Evolutionary conservation across 2,888 invertebrate genomes (phyloP).

Genomic region (Drosophila fulvimacula): DNA sequence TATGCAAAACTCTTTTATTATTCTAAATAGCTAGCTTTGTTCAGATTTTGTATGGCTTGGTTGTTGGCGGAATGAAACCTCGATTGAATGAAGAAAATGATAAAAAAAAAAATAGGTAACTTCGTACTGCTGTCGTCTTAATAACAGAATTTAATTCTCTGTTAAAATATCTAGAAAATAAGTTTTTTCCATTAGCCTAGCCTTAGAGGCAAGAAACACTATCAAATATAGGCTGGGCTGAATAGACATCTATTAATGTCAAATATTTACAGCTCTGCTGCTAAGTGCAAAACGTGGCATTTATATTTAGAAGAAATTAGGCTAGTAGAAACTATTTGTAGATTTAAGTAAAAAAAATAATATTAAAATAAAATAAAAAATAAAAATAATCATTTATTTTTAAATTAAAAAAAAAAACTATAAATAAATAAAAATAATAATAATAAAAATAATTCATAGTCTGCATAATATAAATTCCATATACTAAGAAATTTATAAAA

Average conservation of each 20-base stretch:
- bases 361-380: not conserved
- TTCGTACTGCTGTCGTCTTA: not conserved
- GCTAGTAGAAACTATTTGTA: not conserved
- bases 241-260: not conserved
- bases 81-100: not conserved
- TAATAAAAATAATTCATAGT: no score
- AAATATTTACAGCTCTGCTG: not conserved
- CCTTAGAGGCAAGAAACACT: not conserved
- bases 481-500: not conserved
- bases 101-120: no score
- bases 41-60: not conserved
- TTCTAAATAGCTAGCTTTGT: not conserved
- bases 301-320: not conserved
- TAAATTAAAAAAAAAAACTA: not conserved
- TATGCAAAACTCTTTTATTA: not conserved
- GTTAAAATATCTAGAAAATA: not conserved
- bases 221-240: not conserved
- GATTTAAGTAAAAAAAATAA: not conserved
- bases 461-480: no score
- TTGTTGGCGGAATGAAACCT: not conserved
- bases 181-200: not conserved
- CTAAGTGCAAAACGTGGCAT: not conserved
- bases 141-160: not conserved
- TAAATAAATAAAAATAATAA: not conserved
- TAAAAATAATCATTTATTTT: no score